These are phyloP conservation scores for Dendroctonus valens DNA, from an alignment of 1,140 invertebrate genomes.

Conservation along the genomic window DNA sequence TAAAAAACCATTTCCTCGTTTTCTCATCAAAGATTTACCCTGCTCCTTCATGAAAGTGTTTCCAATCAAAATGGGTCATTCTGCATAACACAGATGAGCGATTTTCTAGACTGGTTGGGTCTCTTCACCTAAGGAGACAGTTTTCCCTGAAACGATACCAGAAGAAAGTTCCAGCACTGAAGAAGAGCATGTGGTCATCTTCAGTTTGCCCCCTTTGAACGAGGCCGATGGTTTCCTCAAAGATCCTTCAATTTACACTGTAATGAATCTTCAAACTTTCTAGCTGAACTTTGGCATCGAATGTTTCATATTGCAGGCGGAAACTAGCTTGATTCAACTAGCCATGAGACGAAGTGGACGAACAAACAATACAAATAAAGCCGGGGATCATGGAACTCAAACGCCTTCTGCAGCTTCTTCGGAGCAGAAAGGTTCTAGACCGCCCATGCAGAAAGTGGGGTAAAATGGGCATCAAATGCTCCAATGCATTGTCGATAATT, in stretches of 20 bases:
- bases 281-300: background rate
- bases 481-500: no score
- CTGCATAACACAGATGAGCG: background rate
- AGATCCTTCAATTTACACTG: slow-evolving; percentile 65
- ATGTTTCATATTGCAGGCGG: slow-evolving; percentile 49
- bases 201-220: slow-evolving; percentile 68
- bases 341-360: slow-evolving; percentile 55
- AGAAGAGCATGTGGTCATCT: slow-evolving; percentile 87
- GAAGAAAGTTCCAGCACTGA: slow-evolving; percentile 89
- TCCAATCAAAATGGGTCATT: no score
- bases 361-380: slow-evolving; percentile 46
- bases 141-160: slow-evolving; percentile 87
- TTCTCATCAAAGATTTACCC: no score
- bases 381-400: slow-evolving; percentile 39
- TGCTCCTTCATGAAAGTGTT: no score
- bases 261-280: slow-evolving; percentile 44
- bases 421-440: slow-evolving; percentile 52
- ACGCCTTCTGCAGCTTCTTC: slow-evolving; percentile 52
- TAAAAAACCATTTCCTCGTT: no score
- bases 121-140: slow-evolving; percentile 80
- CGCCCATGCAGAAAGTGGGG: slow-evolving; percentile 61
- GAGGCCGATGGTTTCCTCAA: slow-evolving; percentile 61
- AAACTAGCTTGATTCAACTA: slow-evolving; percentile 61
- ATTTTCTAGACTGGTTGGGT: slow-evolving; percentile 64
- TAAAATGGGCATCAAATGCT: slow-evolving; percentile 33